Conservation (phyloP, 2,797 vertebrate species). For the Gobionotothen gibberifrons region DNA sequence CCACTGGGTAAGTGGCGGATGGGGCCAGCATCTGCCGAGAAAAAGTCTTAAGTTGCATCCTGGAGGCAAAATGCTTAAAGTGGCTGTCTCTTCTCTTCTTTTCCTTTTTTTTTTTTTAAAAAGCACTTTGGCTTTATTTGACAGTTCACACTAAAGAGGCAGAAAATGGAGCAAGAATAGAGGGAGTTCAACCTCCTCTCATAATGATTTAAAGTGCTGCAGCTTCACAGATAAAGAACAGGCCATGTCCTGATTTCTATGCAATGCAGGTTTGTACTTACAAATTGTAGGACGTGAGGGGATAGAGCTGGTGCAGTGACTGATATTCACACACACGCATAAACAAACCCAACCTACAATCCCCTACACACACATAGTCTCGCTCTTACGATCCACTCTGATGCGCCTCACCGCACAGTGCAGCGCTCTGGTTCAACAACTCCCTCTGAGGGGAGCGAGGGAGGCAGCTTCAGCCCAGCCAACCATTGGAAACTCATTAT, state of each 20-base stretch:
- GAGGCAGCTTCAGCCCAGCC: slow-evolving; percentile 70
- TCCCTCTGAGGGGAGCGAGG: slow-evolving; percentile 64
- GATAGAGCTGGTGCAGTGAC: slow-evolving; percentile 46
- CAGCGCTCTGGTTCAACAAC: slow-evolving; percentile 58
- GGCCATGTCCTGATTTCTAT: slow-evolving; percentile 49
- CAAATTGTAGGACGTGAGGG: slow-evolving; percentile 53
- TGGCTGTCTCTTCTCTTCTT: slow-evolving; percentile 20
- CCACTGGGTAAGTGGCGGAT: slow-evolving; percentile 37
- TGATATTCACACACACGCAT: slow-evolving; percentile 27
- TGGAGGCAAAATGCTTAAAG: slow-evolving; percentile 26
- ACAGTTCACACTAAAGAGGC: slow-evolving; percentile 23
- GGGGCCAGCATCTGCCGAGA: slow-evolving; percentile 30
- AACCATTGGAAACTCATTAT: slow-evolving; percentile 90
- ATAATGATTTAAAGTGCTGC: slow-evolving; percentile 37
- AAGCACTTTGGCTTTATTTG: slow-evolving; percentile 45
- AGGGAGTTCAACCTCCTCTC: slow-evolving; percentile 21
- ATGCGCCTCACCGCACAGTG: slow-evolving; percentile 46
- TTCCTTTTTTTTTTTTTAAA: neutral
- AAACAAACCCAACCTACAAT: slow-evolving; percentile 44
- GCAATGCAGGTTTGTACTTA: slow-evolving; percentile 58
- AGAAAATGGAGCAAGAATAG: slow-evolving; percentile 17
- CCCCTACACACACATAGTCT: slow-evolving; percentile 40
- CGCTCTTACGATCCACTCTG: slow-evolving; percentile 46
- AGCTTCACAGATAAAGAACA: slow-evolving; percentile 33
- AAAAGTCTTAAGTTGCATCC: slow-evolving; percentile 38